Evolutionary conservation across 2,113 vertebrate species (phyloP).

Genomic region (Rhabdomys dilectus): DNA sequence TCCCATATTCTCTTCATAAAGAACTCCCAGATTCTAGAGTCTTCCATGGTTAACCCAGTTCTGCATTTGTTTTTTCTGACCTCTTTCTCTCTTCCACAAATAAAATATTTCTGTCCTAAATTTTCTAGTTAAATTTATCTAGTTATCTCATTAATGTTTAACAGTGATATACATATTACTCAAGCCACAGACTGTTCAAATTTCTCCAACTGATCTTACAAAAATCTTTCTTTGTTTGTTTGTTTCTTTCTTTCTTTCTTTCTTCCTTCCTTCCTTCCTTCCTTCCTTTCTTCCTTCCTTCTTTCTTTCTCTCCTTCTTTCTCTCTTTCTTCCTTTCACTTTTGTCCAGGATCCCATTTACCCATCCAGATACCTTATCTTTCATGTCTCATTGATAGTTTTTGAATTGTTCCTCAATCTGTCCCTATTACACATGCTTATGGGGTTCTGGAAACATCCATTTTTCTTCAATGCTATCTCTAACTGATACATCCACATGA

Average conservation of each 20-base stretch:
- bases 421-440: neutral
- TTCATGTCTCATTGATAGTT: neutral
- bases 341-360: neutral
- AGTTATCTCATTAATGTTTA: neutral
- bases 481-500: neutral
- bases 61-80: neutral
- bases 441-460: neutral
- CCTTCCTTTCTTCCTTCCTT: no score
- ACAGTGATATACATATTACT: neutral
- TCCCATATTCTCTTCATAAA: neutral
- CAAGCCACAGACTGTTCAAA: neutral
- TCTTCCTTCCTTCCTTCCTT: no score
- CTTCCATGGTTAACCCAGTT: neutral
- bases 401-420: neutral
- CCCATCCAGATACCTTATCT: neutral
- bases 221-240: accelerated
- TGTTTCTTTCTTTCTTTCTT: accelerated
- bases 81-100: neutral
- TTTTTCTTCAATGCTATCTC: neutral
- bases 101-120: neutral
- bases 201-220: neutral
- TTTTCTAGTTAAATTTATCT: neutral
- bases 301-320: neutral
- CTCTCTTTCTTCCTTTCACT: neutral
- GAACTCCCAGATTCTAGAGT: neutral